Percentiles rank a stretch among this genome's conserved stretches.
Evolutionary conservation across 2,797 vertebrate species (phyloP).

Genomic region (Staurois parvus): DNA sequence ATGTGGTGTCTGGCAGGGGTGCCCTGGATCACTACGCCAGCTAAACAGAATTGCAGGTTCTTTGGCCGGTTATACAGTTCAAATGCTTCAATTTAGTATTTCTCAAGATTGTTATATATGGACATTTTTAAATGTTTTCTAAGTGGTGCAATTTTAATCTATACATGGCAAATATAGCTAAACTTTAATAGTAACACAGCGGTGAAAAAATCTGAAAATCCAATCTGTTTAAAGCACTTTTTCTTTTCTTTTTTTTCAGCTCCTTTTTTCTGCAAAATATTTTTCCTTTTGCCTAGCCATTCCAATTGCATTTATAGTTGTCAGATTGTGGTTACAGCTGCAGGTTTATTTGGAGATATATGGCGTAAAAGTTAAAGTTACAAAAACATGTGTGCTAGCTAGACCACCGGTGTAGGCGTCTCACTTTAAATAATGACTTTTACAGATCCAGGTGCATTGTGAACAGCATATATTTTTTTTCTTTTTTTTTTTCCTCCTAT

Average conservation of each 20-base stretch:
- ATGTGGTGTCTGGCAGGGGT: neutral
- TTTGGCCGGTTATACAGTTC: too few species aligned
- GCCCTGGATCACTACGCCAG: neutral
- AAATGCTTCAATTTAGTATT: neutral
- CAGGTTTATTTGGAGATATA: conserved; percentile 37
- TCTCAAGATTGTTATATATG: neutral
- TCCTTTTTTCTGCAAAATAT: neutral
- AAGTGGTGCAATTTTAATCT: too few species aligned
- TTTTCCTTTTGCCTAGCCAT: conserved; percentile 13
- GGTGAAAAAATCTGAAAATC: conserved; percentile 3
- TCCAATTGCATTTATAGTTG: conserved; percentile 26
- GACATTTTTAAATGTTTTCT: neutral
- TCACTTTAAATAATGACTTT: conserved; percentile 54
- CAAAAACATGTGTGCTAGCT: conserved; percentile 38
- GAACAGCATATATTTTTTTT: conserved; percentile 29
- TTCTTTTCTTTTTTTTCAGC: neutral
- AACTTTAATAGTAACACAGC: too few species aligned
- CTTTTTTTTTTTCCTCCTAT: neutral
- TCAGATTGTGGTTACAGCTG: conserved; percentile 50
- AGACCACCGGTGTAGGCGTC: conserved; percentile 49
- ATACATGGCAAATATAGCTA: neutral
- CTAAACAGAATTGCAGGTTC: neutral
- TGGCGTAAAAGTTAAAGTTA: conserved; percentile 22
- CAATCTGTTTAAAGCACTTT: neutral
- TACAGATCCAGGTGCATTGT: conserved; percentile 58